phyloP scores from a whole-genome alignment of 2,888 invertebrate species.

The Drosophila putrida region DNA sequence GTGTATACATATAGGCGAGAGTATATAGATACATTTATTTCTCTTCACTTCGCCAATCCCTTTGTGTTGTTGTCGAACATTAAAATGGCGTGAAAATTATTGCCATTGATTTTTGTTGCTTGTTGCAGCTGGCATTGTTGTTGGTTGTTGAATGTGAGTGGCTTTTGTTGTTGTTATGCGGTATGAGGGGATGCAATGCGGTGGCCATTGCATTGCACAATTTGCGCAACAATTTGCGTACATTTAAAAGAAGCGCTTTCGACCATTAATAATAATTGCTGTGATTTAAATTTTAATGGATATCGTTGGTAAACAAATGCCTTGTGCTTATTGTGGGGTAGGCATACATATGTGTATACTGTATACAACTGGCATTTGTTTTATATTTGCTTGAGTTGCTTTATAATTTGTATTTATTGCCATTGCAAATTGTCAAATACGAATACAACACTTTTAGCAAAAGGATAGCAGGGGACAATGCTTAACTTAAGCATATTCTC shows the following conservation, averaged over 20 bases:
- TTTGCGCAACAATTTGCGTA: constrained; percentile 72
- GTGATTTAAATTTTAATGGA: constrained; percentile 84
- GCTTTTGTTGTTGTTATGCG: constrained; percentile 23
- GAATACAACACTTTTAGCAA: not conserved
- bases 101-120: constrained; percentile 59
- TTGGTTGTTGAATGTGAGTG: constrained; percentile 11
- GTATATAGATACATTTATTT: constrained; percentile 1
- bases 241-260: constrained; percentile 79
- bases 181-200: not conserved
- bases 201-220: constrained; percentile 49
- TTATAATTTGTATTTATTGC: constrained; percentile 69
- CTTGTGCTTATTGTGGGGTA: not conserved
- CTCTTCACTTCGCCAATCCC: constrained; percentile 1
- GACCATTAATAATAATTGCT: constrained; percentile 84
- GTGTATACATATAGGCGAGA: not conserved
- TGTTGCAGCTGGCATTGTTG: constrained; percentile 30
- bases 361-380: constrained; percentile 16
- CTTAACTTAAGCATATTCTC: constrained; percentile 14
- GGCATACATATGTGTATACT: not conserved
- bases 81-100: constrained; percentile 74
- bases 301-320: constrained; percentile 74
- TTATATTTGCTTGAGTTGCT: constrained; percentile 17
- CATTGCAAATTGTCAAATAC: constrained; percentile 50
- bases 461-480: constrained; percentile 5
- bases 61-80: constrained; percentile 41